Conservation (phyloP, 2,113 vertebrate genomes). For the Ctenodactylus gundi region DNA sequence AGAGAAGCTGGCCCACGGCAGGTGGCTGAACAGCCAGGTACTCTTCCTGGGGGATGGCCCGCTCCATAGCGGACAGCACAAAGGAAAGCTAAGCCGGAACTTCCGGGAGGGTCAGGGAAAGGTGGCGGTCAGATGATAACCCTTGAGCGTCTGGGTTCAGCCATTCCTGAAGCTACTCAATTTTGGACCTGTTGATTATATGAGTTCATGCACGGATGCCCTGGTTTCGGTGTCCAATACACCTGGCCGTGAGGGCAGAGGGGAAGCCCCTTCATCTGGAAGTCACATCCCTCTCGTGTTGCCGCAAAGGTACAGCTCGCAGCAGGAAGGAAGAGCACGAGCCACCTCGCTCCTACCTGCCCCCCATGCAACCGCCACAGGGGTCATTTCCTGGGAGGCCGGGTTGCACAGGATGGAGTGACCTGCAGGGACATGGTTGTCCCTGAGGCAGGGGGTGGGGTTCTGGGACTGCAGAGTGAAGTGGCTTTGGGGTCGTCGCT, state of each 20-base stretch:
- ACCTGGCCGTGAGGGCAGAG: no score
- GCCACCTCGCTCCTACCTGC: background rate
- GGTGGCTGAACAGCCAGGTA: background rate
- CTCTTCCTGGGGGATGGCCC: background rate
- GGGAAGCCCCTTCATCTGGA: background rate
- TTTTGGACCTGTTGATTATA: background rate
- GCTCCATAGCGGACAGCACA: background rate
- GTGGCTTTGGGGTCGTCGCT: background rate
- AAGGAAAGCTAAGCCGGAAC: background rate
- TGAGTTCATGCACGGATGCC: no score
- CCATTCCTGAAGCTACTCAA: background rate
- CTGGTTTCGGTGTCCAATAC: no score
- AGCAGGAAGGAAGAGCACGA: background rate
- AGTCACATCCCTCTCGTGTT: fast-evolving
- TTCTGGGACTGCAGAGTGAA: background rate
- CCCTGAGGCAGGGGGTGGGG: background rate
- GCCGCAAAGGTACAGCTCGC: background rate
- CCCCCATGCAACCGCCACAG: fast-evolving
- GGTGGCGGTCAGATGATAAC: background rate
- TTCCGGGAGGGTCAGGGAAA: no score
- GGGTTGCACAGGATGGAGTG: background rate
- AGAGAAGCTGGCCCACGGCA: background rate
- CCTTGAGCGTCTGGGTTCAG: background rate
- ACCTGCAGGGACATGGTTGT: background rate
- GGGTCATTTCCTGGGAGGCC: background rate